A percentile compares a stretch with the other conserved stretches of the same genome.
phyloP scores from a whole-genome alignment of 2,113 vertebrate species.

The Pogona vitticeps region DNA sequence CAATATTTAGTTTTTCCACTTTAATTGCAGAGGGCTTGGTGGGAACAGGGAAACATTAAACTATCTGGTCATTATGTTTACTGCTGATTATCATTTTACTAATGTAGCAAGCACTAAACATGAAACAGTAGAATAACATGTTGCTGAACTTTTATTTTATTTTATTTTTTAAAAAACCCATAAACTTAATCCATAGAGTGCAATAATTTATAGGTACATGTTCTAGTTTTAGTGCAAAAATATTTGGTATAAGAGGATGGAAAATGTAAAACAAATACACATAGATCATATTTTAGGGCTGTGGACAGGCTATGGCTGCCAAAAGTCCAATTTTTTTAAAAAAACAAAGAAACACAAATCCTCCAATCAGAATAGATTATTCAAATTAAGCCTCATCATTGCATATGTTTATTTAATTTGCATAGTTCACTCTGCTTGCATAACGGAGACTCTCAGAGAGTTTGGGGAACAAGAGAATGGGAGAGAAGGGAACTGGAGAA shows the following conservation, averaged over 20 bases:
- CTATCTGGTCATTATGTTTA: conserved; percentile 71
- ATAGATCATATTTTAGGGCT: conserved; percentile 28
- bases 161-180: conserved; percentile 66
- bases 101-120: conserved; percentile 61
- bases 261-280: conserved; percentile 40
- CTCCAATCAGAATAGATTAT: conserved; percentile 28
- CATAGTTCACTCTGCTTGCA: not conserved
- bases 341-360: conserved; percentile 27
- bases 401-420: conserved; percentile 16
- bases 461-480: not conserved
- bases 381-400: conserved; percentile 23
- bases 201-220: conserved; percentile 74
- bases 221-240: conserved; percentile 68
- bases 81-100: conserved; percentile 75
- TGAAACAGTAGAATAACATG: conserved; percentile 61
- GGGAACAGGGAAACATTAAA: conserved; percentile 67
- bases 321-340: conserved; percentile 22
- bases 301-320: conserved; percentile 17
- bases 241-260: conserved; percentile 56
- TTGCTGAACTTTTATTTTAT: conserved; percentile 35
- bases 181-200: conserved; percentile 74
- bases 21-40: conserved; percentile 65
- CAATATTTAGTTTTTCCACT: conserved; percentile 72
- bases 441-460: not conserved
- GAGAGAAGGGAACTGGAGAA: not conserved